Conservation (phyloP, 2,113 vertebrate species). For the Danio rerio region GRCz12tu NC_133198.1:15663001-15663500, state of each 20-base stretch:
- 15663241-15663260: slow-evolving; percentile 29
- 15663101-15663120: neutral
- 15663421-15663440: slow-evolving; percentile 34
- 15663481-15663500: slow-evolving; percentile 29
- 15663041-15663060: slow-evolving; percentile 24
- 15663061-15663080: neutral
- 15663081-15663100: neutral
- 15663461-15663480: slow-evolving; percentile 26
- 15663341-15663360: slow-evolving; percentile 25
- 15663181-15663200: neutral
- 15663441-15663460: slow-evolving; percentile 12
- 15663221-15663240: slow-evolving; percentile 29
- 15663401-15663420: slow-evolving; percentile 40
- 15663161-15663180: neutral
- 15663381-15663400: slow-evolving; percentile 55
- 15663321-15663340: slow-evolving; percentile 41
- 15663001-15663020: slow-evolving; percentile 62
- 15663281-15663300: slow-evolving; percentile 30
- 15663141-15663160: slow-evolving; percentile 8
- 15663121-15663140: neutral
- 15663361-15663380: neutral
- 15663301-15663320: slow-evolving; percentile 31
- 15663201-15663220: neutral
- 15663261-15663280: slow-evolving; percentile 33
- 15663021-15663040: slow-evolving; percentile 41